Evolutionary conservation across 2,888 invertebrate species (phyloP).

Genomic region (Caenorhabditis uteleia): DNA sequence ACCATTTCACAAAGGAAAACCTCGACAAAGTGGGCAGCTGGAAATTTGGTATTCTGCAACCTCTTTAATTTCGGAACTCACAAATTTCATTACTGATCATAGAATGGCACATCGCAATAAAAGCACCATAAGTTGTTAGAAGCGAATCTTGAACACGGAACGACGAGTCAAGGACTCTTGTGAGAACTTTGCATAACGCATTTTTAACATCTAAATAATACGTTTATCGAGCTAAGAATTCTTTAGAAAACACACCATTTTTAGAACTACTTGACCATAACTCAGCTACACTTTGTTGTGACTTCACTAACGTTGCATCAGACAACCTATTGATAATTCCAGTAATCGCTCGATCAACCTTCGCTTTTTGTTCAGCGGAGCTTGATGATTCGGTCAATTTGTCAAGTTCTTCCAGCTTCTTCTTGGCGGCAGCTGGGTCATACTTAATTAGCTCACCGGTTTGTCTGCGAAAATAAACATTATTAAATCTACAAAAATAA

Average conservation of each 20-base stretch:
- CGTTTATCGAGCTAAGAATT: background rate
- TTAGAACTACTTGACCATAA: constrained; percentile 46
- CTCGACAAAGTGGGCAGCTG: constrained; percentile 56
- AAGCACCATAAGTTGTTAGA: constrained; percentile 41
- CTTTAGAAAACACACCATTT: constrained; percentile 37
- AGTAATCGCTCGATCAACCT: constrained; percentile 39
- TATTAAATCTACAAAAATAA: no score
- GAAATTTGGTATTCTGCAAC: constrained; percentile 11
- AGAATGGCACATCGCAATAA: constrained; percentile 48
- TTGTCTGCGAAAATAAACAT: constrained; percentile 5
- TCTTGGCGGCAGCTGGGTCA: constrained; percentile 46
- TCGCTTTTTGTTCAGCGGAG: constrained; percentile 18
- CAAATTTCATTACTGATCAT: constrained; percentile 53
- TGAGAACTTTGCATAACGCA: constrained; percentile 37
- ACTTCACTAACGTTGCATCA: constrained; percentile 50
- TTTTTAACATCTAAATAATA: constrained; percentile 45
- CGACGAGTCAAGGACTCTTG: constrained; percentile 35
- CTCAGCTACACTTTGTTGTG: constrained; percentile 43
- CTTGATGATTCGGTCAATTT: constrained; percentile 7
- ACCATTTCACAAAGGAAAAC: constrained; percentile 47
- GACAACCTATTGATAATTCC: constrained; percentile 51
- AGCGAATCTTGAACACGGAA: constrained; percentile 50
- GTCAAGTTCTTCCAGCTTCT: constrained; percentile 50
- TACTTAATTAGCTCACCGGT: constrained; percentile 52
- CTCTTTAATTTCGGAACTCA: constrained; percentile 22